phyloP scores from a whole-genome alignment of 1,140 invertebrate species.

The Bombus vancouverensis region DNA sequence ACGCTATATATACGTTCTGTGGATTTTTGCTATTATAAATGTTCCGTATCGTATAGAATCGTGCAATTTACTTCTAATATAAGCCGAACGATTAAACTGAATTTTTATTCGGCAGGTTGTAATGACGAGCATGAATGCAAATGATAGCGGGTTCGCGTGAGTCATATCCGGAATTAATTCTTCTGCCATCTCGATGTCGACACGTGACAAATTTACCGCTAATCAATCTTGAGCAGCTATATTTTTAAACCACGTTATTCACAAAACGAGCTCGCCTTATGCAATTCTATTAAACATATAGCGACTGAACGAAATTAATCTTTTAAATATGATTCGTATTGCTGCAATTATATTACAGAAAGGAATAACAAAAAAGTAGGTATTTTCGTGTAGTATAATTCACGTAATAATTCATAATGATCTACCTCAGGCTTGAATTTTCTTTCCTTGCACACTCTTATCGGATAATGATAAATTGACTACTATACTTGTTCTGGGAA shows the following conservation, averaged over 20 bases:
- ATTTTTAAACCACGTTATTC: neutral
- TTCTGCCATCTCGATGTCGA: neutral
- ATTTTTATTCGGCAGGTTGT: neutral
- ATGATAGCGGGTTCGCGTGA: conserved; percentile 1
- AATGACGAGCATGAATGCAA: conserved; percentile 1
- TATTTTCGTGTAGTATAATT: no score
- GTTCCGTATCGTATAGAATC: no score
- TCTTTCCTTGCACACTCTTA: neutral
- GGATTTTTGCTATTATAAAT: fast-evolving
- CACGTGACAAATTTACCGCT: conserved; percentile 16
- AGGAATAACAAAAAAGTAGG: neutral
- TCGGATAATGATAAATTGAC: neutral
- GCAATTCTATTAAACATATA: no score
- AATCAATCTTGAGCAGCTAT: neutral
- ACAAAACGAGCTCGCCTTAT: no score
- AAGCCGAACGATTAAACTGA: no score
- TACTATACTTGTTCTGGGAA: neutral
- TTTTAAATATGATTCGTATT: neutral
- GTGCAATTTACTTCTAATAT: no score
- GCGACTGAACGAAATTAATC: no score
- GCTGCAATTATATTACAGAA: neutral
- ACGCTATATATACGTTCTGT: no score
- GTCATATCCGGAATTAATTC: conserved; percentile 19
- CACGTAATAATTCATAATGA: neutral
- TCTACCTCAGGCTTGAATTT: neutral